Evolutionary conservation across 2,113 vertebrate genomes (phyloP).

Genomic region (Xenopus laevis): DNA sequence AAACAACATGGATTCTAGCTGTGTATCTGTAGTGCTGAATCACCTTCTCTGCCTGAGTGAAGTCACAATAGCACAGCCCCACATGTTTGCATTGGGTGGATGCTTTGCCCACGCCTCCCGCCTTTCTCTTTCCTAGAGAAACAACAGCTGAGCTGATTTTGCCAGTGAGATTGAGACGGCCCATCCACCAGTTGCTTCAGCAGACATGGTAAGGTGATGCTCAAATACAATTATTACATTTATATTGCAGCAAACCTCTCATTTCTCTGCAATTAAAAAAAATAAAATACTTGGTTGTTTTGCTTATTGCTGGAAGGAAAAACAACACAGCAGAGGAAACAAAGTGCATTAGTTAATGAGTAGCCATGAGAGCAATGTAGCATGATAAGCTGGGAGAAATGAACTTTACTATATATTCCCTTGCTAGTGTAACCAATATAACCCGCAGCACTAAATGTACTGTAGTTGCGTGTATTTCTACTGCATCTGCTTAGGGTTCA

Average conservation of each 20-base stretch:
- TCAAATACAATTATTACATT: background rate
- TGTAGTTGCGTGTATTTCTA: no score
- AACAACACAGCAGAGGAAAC: background rate
- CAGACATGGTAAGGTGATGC: slow-evolving; percentile 37
- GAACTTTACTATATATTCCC: background rate
- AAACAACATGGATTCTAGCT: no score
- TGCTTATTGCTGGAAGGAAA: no score
- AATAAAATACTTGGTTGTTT: no score
- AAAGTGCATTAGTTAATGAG: slow-evolving; percentile 39
- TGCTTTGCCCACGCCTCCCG: no score
- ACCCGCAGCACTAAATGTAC: no score
- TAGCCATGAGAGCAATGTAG: slow-evolving; percentile 7
- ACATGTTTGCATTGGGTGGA: slow-evolving; percentile 28
- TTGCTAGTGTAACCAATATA: background rate
- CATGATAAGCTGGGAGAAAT: slow-evolving; percentile 14
- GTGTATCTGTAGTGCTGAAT: background rate
- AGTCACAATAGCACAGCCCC: slow-evolving; percentile 4
- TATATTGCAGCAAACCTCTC: no score
- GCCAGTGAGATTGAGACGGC: slow-evolving; percentile 10
- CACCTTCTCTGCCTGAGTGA: background rate
- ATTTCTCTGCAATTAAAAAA: background rate
- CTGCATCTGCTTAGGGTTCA: no score
- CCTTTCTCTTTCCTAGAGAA: background rate
- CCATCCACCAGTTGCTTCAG: slow-evolving; percentile 7
- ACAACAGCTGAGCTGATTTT: slow-evolving; percentile 15